Conservation (phyloP, 2,797 vertebrate genomes). For the Martes flavigula region DNA sequence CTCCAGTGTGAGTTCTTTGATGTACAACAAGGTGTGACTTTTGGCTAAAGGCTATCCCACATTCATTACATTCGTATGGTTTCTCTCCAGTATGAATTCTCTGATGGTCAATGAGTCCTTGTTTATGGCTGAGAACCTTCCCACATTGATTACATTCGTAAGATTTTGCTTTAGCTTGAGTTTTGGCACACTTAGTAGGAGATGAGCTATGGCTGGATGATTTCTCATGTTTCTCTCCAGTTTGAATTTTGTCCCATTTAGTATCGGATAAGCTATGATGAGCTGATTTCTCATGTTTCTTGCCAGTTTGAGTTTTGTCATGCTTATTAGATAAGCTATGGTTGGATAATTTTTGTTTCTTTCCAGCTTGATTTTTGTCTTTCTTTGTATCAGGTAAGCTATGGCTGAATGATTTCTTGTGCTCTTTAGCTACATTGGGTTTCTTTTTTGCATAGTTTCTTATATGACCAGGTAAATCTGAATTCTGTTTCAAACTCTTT, state of each 20-base stretch:
- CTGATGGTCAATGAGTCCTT: slow-evolving; percentile 74
- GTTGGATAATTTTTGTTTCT: slow-evolving; percentile 55
- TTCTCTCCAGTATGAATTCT: slow-evolving; percentile 80
- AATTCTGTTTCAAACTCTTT: slow-evolving; percentile 64
- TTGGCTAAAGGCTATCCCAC: slow-evolving; percentile 75
- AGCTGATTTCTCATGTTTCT: slow-evolving; percentile 50
- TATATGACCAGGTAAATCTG: slow-evolving; percentile 11
- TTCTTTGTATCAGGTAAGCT: slow-evolving; percentile 37
- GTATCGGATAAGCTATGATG: not conserved
- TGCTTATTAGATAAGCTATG: not conserved
- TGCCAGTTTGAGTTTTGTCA: slow-evolving; percentile 50
- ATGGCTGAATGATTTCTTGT: slow-evolving; percentile 28
- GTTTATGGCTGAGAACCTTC: slow-evolving; percentile 77
- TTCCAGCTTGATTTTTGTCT: slow-evolving; percentile 55
- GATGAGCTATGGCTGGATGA: not conserved
- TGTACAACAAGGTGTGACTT: slow-evolving; percentile 76
- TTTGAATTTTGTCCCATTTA: slow-evolving; percentile 39
- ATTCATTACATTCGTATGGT: slow-evolving; percentile 76
- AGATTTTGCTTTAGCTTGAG: slow-evolving; percentile 60
- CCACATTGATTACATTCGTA: slow-evolving; percentile 76
- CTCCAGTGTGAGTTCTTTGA: slow-evolving; percentile 75
- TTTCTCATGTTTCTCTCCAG: not conserved
- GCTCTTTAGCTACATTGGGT: slow-evolving; percentile 18
- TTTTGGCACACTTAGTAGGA: slow-evolving; percentile 44
- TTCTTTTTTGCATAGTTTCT: slow-evolving; percentile 57